phyloP scores from a whole-genome alignment of 2,888 invertebrate genomes.

The Aleiodes testaceus region DNA sequence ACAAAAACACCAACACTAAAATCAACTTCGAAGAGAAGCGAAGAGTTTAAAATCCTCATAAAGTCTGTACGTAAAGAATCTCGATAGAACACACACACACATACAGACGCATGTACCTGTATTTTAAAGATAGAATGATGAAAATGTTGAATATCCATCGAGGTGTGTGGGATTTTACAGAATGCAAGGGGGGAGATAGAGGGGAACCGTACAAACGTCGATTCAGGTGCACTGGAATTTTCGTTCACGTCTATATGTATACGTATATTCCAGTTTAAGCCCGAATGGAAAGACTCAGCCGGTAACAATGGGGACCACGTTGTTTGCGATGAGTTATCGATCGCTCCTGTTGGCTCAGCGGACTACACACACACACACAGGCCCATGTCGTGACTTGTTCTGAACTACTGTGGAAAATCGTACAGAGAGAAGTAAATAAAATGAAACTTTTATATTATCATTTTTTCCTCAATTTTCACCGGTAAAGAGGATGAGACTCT shows the following conservation, averaged over 20 bases:
- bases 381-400: slow-evolving; percentile 58
- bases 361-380: slow-evolving; percentile 44
- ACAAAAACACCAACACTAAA: background rate
- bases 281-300: slow-evolving; percentile 35
- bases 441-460: background rate
- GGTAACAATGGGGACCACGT: slow-evolving; percentile 59
- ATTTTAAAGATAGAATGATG: slow-evolving; percentile 10
- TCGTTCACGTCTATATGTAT: slow-evolving; percentile 8
- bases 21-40: background rate
- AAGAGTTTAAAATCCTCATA: slow-evolving; percentile 5
- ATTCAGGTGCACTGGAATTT: slow-evolving; percentile 31
- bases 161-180: slow-evolving; percentile 26
- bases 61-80: background rate
- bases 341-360: slow-evolving; percentile 58
- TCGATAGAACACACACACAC: background rate
- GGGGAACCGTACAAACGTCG: background rate
- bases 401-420: slow-evolving; percentile 30
- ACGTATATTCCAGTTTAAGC: background rate
- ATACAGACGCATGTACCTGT: too few species aligned
- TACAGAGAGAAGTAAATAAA: slow-evolving; percentile 6
- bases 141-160: slow-evolving; percentile 21
- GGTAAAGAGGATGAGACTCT: too few species aligned
- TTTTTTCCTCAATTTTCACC: too few species aligned
- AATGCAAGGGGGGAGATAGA: background rate
- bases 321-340: slow-evolving; percentile 63